A percentile compares a stretch with the other conserved stretches of the same genome.
Evolutionary conservation across 2,797 vertebrate genomes (phyloP).

Genomic region (Oophaga sylvatica): DNA sequence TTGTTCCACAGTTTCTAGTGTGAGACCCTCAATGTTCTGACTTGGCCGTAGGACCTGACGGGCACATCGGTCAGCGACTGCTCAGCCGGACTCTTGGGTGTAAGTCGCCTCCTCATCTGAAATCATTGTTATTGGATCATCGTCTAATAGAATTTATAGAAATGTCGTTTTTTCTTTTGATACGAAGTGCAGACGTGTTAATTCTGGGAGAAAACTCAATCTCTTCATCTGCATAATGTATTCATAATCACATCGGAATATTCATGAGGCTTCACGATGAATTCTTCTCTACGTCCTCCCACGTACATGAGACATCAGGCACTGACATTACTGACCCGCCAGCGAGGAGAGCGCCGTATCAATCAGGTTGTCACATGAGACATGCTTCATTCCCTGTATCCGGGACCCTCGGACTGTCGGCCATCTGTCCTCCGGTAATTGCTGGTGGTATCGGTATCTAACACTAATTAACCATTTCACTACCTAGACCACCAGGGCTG

Average conservation of each 20-base stretch:
- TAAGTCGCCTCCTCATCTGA: too few relatives aligned
- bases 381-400: not conserved
- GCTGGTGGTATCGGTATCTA: not conserved
- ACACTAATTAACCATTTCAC: not conserved
- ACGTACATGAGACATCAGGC: conserved; percentile 2
- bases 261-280: not conserved
- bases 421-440: not conserved
- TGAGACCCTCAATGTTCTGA: too few relatives aligned
- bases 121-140: not conserved
- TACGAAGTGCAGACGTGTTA: not conserved
- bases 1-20: too few relatives aligned
- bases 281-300: not conserved
- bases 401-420: not conserved
- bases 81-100: too few relatives aligned
- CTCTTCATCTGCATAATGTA: not conserved
- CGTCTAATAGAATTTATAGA: not conserved
- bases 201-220: not conserved
- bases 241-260: not conserved
- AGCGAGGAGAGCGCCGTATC: not conserved
- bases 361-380: not conserved
- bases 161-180: not conserved
- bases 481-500: not conserved
- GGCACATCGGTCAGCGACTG: too few relatives aligned
- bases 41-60: too few relatives aligned
- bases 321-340: not conserved